Conservation (phyloP, 2,113 vertebrate genomes). For the Tichodroma muraria region DNA sequence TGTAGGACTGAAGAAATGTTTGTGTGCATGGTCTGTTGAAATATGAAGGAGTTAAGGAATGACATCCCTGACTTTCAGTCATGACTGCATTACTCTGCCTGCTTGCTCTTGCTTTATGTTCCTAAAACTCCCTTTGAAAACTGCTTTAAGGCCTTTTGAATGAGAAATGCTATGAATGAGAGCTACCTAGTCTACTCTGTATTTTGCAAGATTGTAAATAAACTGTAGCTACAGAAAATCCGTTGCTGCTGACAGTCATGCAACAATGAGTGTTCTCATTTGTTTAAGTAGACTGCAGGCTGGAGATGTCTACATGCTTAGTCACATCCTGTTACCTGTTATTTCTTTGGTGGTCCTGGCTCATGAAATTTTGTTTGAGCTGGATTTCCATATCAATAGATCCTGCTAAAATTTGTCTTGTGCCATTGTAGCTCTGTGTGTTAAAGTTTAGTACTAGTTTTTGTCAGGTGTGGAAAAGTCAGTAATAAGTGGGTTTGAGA, state of each 20-base stretch:
- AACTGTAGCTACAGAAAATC: background rate
- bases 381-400: background rate
- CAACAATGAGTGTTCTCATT: background rate
- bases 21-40: rapidly evolving
- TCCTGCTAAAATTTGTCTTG: background rate
- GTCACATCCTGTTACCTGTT: background rate
- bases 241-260: background rate
- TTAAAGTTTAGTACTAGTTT: background rate
- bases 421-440: background rate
- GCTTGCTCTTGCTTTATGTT: background rate
- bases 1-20: background rate
- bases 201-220: background rate
- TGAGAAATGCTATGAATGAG: background rate
- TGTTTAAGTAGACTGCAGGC: background rate
- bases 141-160: background rate
- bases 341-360: background rate
- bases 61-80: background rate
- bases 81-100: background rate
- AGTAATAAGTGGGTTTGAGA: background rate
- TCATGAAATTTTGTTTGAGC: background rate
- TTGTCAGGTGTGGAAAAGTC: background rate
- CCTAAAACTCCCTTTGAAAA: background rate
- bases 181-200: background rate
- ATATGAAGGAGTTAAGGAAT: background rate
- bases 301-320: background rate